Conservation (phyloP, 2,113 vertebrate species). For the Varanus komodoensis region DNA sequence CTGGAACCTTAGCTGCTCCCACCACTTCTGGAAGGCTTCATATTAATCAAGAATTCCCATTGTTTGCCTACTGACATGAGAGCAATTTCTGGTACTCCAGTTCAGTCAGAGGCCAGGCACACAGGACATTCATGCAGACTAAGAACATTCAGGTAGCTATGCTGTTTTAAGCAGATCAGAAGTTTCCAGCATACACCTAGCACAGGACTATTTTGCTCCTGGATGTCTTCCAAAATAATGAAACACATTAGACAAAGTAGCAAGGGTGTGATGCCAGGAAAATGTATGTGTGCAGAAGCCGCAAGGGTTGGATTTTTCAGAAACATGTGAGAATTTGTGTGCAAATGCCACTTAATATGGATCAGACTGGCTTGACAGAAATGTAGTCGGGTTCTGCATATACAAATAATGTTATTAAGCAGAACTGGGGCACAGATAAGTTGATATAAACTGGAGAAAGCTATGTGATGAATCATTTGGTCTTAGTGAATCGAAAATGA, state of each 20-base stretch:
- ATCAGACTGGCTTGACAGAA: constrained; percentile 58
- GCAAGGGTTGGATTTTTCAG: neutral
- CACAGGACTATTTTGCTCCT: neutral
- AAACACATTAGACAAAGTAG: neutral
- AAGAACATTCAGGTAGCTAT: neutral
- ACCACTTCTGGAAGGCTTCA: no score
- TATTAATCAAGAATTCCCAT: no score
- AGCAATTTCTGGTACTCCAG: no score
- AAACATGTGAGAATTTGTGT: constrained; percentile 39
- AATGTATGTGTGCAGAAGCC: neutral
- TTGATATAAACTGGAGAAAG: constrained; percentile 30
- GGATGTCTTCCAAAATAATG: neutral
- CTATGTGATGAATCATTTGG: constrained; percentile 27
- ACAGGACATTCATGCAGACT: no score
- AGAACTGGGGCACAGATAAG: constrained; percentile 53
- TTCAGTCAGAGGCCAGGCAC: no score
- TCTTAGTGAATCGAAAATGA: constrained; percentile 33
- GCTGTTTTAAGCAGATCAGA: neutral
- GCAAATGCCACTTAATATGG: constrained; percentile 59
- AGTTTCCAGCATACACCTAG: neutral
- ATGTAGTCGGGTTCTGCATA: constrained; percentile 49
- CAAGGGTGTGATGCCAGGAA: neutral
- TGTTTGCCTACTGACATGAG: no score
- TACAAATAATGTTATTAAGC: constrained; percentile 48
- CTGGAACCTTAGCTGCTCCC: no score